Conservation (phyloP, 2,797 vertebrate genomes). For the Ctenopoma kingsleyae region DNA sequence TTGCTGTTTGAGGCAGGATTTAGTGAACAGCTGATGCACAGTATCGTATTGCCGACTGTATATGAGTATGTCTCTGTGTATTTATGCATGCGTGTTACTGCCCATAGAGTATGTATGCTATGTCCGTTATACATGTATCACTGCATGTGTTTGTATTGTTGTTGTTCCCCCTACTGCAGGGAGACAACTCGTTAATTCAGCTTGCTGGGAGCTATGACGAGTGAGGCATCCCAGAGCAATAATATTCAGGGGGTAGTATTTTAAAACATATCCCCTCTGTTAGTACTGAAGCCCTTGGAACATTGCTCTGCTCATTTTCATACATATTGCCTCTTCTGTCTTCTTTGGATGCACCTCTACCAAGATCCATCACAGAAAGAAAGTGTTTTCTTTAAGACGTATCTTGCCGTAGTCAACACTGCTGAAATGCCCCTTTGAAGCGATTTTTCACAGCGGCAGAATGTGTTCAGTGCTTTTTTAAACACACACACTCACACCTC, state of each 20-base stretch:
- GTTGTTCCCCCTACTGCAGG: constrained; percentile 37
- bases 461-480: constrained; percentile 65
- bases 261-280: constrained; percentile 61
- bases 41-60: background rate
- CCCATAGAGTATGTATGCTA: background rate
- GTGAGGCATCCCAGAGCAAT: constrained; percentile 66
- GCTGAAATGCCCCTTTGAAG: constrained; percentile 72
- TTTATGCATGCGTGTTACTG: constrained; percentile 2
- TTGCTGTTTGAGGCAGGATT: background rate
- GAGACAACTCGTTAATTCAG: constrained; percentile 54
- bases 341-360: constrained; percentile 67
- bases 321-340: constrained; percentile 79
- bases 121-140: constrained; percentile 6
- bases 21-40: background rate
- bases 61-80: background rate
- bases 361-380: constrained; percentile 66
- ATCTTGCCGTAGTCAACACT: constrained; percentile 64
- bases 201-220: constrained; percentile 57
- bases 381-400: constrained; percentile 73
- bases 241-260: constrained; percentile 58
- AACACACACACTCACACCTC: constrained; percentile 63
- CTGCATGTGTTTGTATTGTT: constrained; percentile 36
- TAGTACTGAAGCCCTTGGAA: constrained; percentile 56
- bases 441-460: constrained; percentile 64
- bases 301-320: constrained; percentile 76